Conservation (phyloP, 1,140 invertebrate species). For the Hirudo medicinalis region DNA sequence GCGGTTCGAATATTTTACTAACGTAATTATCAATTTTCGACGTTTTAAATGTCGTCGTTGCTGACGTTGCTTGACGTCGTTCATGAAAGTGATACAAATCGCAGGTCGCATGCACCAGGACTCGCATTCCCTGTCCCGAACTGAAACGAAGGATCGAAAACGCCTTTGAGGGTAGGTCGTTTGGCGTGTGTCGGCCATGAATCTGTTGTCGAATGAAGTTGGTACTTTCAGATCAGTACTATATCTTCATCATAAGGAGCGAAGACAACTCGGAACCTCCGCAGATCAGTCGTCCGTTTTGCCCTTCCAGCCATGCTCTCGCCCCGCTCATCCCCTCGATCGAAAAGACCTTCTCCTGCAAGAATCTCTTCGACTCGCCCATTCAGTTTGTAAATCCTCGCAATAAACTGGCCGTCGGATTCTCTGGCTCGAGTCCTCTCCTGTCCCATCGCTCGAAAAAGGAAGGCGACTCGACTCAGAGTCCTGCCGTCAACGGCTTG, state of each 20-base stretch:
- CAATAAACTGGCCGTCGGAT: too few relatives aligned
- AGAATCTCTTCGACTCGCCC: too few relatives aligned
- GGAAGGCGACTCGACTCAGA: too few relatives aligned
- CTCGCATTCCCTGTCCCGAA: constrained; percentile 1
- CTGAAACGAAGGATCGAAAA: constrained; percentile 23
- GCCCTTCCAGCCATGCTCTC: constrained; percentile 24
- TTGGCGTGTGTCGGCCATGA: neutral
- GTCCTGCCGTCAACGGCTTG: too few relatives aligned
- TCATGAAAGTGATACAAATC: neutral
- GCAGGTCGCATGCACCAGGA: constrained; percentile 19
- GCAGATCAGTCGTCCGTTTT: constrained; percentile 37
- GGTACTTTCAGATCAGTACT: constrained; percentile 52
- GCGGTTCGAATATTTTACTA: too few relatives aligned
- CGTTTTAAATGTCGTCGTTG: too few relatives aligned
- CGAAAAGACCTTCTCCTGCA: too few relatives aligned
- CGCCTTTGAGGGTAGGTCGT: constrained; percentile 22
- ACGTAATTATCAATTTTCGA: too few relatives aligned
- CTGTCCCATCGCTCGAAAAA: too few relatives aligned
- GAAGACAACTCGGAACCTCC: constrained; percentile 59
- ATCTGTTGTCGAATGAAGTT: neutral
- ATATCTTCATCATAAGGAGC: constrained; percentile 65
- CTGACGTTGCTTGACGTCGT: neutral
- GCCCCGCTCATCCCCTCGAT: neutral
- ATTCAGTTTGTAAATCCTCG: too few relatives aligned
- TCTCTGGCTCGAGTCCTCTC: too few relatives aligned